Evolutionary conservation across 1,140 invertebrate species (phyloP).

Genomic region (Penaeus indicus): DNA sequence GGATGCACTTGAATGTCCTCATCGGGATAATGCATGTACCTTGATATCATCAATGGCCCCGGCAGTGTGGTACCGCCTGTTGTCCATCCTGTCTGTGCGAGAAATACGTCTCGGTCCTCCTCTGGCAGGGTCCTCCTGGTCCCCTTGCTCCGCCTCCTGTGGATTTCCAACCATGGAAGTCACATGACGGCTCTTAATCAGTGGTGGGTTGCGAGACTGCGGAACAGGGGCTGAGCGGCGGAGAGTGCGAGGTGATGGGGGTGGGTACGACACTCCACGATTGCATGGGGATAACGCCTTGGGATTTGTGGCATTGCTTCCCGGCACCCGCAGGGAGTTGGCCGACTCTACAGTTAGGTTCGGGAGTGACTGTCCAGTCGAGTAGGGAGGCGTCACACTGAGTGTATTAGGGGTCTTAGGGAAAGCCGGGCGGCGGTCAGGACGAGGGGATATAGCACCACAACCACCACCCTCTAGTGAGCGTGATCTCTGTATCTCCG

Average conservation of each 20-base stretch:
- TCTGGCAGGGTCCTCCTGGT: constrained; percentile 67
- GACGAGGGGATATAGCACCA: constrained; percentile 52
- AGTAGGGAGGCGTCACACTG: constrained; percentile 68
- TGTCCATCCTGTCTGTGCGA: constrained; percentile 73
- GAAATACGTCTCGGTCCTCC: constrained; percentile 72
- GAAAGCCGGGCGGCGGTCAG: constrained; percentile 66
- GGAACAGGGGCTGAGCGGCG: constrained; percentile 79
- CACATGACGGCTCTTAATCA: constrained; percentile 79
- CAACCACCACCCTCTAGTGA: constrained; percentile 57
- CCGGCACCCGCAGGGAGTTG: constrained; percentile 69
- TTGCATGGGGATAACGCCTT: constrained; percentile 55
- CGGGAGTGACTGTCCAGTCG: constrained; percentile 81
- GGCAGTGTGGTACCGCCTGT: constrained; percentile 77
- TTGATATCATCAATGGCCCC: constrained; percentile 79
- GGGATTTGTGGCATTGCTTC: constrained; percentile 43
- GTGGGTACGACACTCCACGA: constrained; percentile 82
- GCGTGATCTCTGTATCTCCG: constrained; percentile 55
- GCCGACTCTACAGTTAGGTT: constrained; percentile 77
- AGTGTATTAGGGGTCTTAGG: constrained; percentile 67
- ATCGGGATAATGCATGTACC: constrained; percentile 68
- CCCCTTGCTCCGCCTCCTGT: constrained; percentile 49
- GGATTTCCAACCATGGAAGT: constrained; percentile 66
- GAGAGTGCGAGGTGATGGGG: constrained; percentile 81
- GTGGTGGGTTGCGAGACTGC: constrained; percentile 79
- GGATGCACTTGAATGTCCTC: constrained; percentile 16